Conservation (phyloP, 2,888 invertebrate genomes). For the Ephialtes manifestator region DNA sequence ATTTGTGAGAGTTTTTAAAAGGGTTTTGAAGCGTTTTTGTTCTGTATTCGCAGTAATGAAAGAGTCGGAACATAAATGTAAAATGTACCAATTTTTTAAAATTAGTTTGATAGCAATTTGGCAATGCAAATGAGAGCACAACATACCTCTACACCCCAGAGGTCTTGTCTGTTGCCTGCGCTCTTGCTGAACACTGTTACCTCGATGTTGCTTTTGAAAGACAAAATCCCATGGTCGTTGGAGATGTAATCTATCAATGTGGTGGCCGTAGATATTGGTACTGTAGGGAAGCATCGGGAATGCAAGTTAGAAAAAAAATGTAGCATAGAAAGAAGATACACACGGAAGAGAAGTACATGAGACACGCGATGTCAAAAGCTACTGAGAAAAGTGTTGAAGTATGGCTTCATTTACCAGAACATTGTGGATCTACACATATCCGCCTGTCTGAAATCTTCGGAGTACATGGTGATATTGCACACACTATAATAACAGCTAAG, state of each 20-base stretch:
- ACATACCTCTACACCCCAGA: conserved; percentile 90
- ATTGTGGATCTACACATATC: conserved; percentile 90
- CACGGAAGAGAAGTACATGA: conserved; percentile 42
- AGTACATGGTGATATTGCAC: conserved; percentile 73
- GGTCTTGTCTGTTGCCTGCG: conserved; percentile 88
- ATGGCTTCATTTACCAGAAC: conserved; percentile 88
- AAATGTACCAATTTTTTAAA: not conserved
- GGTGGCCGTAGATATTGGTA: conserved; percentile 89
- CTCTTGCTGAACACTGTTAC: conserved; percentile 91
- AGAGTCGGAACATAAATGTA: not conserved
- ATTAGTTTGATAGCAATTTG: conserved; percentile 8
- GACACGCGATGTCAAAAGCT: conserved; percentile 66
- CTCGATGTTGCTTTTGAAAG: conserved; percentile 88
- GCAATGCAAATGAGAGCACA: conserved; percentile 18
- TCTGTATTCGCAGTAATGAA: not conserved
- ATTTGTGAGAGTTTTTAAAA: not conserved
- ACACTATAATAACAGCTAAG: conserved; percentile 75
- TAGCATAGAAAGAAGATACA: conserved; percentile 22
- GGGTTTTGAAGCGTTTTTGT: not conserved
- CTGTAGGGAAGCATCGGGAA: conserved; percentile 83
- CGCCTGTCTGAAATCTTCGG: conserved; percentile 89
- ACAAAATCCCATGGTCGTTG: conserved; percentile 87
- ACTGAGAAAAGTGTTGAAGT: conserved; percentile 73
- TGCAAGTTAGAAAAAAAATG: conserved; percentile 74
- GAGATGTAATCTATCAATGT: conserved; percentile 88